A percentile compares a stretch with the other conserved stretches of the same genome.
Conservation (phyloP, 2,888 invertebrate species). For the Thymelicus acteon region DNA sequence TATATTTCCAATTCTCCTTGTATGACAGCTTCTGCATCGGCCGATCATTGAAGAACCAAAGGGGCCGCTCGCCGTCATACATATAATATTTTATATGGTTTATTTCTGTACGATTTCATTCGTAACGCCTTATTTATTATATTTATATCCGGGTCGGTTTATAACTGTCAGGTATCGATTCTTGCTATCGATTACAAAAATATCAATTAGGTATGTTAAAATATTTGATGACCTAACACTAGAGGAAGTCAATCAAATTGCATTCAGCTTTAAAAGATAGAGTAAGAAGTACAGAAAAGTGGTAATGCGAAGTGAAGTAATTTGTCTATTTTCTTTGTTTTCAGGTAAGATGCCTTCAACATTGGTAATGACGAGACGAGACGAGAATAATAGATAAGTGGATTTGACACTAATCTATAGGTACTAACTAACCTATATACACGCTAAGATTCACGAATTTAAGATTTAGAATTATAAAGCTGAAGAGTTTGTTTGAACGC, state of each 20-base stretch:
- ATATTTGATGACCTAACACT: slow-evolving; percentile 23
- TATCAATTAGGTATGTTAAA: slow-evolving; percentile 1
- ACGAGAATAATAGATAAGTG: too few relatives aligned
- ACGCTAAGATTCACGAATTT: too few relatives aligned
- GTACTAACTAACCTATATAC: too few relatives aligned
- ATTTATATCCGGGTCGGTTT: not conserved
- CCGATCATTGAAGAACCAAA: too few relatives aligned
- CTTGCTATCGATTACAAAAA: slow-evolving; percentile 29
- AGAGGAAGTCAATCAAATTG: slow-evolving; percentile 12
- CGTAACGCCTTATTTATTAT: slow-evolving; percentile 4
- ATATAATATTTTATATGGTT: not conserved
- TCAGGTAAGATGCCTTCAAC: not conserved
- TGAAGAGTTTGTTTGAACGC: too few relatives aligned
- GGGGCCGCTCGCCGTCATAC: too few relatives aligned
- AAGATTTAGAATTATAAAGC: too few relatives aligned
- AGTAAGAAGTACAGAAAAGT: too few relatives aligned
- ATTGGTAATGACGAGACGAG: not conserved
- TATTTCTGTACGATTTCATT: not conserved
- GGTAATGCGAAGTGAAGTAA: not conserved
- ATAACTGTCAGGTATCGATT: not conserved
- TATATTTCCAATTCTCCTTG: too few relatives aligned
- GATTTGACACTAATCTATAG: too few relatives aligned
- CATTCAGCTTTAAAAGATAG: too few relatives aligned
- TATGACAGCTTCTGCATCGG: too few relatives aligned
- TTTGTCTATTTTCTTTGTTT: not conserved